phyloP scores from a whole-genome alignment of 2,888 invertebrate genomes.

The Ceriagrion tenellum region DNA sequence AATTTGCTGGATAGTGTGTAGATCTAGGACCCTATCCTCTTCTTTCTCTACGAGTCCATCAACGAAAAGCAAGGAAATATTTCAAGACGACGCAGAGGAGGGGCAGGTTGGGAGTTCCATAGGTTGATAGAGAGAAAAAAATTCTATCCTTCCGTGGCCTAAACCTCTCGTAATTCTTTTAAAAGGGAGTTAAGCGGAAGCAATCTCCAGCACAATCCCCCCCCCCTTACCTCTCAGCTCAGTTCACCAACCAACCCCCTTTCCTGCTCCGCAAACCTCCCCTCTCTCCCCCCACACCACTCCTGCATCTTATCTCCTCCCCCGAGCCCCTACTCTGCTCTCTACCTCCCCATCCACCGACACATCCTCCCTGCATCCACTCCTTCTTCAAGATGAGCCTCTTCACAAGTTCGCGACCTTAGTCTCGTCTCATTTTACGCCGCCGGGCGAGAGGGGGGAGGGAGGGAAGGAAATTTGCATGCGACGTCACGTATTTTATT shows the following conservation, averaged over 20 bases:
- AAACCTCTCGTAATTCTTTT: slow-evolving; percentile 39
- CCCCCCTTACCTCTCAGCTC: too few relatives aligned
- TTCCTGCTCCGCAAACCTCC: too few relatives aligned
- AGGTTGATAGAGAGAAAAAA: neutral
- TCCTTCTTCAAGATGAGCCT: slow-evolving; percentile 7
- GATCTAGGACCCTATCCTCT: neutral
- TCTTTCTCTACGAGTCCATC: neutral
- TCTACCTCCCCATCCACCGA: neutral
- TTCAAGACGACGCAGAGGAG: neutral
- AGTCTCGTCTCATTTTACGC: slow-evolving; percentile 48
- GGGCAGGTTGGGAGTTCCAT: neutral
- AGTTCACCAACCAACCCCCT: neutral
- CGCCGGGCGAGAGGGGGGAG: too few relatives aligned
- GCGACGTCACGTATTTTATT: slow-evolving; percentile 55
- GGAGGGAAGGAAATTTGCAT: slow-evolving; percentile 39
- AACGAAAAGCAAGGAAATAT: neutral
- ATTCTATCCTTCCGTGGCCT: slow-evolving; percentile 21
- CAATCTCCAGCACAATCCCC: neutral
- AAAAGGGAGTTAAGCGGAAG: slow-evolving; percentile 36
- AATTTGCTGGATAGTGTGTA: neutral
- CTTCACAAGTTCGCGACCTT: slow-evolving; percentile 50
- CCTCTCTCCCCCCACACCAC: neutral
- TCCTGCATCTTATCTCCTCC: neutral
- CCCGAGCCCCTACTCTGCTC: neutral
- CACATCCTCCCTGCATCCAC: neutral